Evolutionary conservation across 2,888 invertebrate species (phyloP).

Genomic region (Neria commutata): DNA sequence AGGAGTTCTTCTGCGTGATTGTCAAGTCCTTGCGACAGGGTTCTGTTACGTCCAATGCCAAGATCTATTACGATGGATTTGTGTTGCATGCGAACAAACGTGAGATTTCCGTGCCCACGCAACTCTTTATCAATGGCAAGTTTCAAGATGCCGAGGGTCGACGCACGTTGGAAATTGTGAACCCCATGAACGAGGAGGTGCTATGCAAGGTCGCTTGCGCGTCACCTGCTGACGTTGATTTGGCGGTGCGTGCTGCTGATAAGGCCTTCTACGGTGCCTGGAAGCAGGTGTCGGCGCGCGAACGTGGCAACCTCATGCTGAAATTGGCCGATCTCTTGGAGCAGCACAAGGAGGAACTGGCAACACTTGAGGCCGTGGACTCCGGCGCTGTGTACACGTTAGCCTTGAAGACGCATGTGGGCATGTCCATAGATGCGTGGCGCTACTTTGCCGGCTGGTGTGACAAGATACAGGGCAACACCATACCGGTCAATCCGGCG

Average conservation of each 20-base stretch:
- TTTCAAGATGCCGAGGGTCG: constrained; percentile 80
- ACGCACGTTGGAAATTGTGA: constrained; percentile 71
- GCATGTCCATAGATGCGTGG: constrained; percentile 98
- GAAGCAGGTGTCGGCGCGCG: constrained; percentile 92
- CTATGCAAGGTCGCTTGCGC: constrained; percentile 79
- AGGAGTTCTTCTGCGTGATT: constrained; percentile 76
- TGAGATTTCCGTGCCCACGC: constrained; percentile 84
- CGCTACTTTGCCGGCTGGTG: constrained; percentile 96
- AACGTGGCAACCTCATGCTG: constrained; percentile 82
- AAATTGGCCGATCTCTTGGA: constrained; percentile 96
- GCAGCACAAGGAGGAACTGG: constrained; percentile 90
- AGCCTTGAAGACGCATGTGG: constrained; percentile 94
- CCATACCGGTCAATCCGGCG: constrained; percentile 91
- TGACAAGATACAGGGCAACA: constrained; percentile 91
- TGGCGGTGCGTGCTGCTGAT: constrained; percentile 86
- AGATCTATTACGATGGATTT: constrained; percentile 71
- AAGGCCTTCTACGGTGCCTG: constrained; percentile 91
- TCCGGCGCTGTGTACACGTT: constrained; percentile 97
- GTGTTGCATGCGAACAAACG: constrained; percentile 82
- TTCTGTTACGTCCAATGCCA: constrained; percentile 64
- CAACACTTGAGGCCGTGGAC: constrained; percentile 91
- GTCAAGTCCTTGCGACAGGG: constrained; percentile 73
- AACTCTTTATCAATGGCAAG: constrained; percentile 89
- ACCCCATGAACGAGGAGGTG: constrained; percentile 84
- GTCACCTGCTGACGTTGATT: constrained; percentile 80